Evolutionary conservation across 2,888 invertebrate genomes (phyloP).

Genomic region (Dyspetes luteomarginatus): DNA sequence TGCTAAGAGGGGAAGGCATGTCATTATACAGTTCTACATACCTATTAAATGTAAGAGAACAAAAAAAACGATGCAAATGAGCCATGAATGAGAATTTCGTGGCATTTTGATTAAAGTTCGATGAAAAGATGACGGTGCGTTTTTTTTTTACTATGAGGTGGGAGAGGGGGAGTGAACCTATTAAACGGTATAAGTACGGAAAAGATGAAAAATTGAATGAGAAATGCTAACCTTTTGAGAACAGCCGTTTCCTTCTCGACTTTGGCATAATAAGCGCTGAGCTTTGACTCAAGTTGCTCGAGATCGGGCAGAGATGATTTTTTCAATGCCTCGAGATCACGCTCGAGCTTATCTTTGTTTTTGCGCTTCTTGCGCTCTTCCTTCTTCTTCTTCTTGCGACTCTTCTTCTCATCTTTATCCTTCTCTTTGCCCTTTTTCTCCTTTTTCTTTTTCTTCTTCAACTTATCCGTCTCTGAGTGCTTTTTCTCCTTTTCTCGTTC

Average conservation of each 20-base stretch:
- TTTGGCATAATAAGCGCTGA: conserved; percentile 91
- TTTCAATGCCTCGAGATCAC: conserved; percentile 87
- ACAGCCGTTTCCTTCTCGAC: conserved; percentile 87
- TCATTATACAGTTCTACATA: conserved; percentile 82
- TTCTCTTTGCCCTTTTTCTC: conserved; percentile 90
- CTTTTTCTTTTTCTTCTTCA: conserved; percentile 88
- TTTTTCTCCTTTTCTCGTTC: conserved; percentile 91
- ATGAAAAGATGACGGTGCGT: neutral
- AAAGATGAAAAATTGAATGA: conserved; percentile 6
- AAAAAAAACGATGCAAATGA: conserved; percentile 63
- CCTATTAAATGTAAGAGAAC: conserved; percentile 77
- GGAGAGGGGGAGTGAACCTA: conserved; percentile 17
- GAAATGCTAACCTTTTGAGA: conserved; percentile 84
- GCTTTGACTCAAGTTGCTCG: conserved; percentile 90
- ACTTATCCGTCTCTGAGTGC: conserved; percentile 86
- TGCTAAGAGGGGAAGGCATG: conserved; percentile 82
- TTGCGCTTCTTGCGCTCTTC: conserved; percentile 86
- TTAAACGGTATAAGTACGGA: neutral
- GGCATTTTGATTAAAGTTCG: neutral
- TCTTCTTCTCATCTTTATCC: conserved; percentile 86
- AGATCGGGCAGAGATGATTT: conserved; percentile 89
- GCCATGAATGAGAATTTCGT: conserved; percentile 28
- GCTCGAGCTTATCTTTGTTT: conserved; percentile 85
- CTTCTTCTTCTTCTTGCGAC: conserved; percentile 86
- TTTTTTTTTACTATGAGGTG: neutral